Conservation (phyloP, 2,888 invertebrate species). For the Theodoxus fluviatilis region DNA sequence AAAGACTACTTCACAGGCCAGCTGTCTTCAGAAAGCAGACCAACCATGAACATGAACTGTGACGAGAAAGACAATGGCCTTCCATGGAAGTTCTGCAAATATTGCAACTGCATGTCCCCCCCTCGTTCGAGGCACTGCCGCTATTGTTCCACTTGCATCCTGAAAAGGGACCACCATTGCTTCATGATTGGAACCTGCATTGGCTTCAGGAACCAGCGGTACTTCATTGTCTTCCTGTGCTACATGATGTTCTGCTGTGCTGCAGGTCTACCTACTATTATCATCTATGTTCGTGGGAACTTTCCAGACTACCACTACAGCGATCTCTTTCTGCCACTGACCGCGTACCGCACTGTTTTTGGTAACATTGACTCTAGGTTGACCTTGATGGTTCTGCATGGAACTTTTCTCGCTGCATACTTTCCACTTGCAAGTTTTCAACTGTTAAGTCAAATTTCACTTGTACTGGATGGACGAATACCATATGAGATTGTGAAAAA, state of each 20-base stretch:
- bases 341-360: constrained; percentile 34
- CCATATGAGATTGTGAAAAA: constrained; percentile 42
- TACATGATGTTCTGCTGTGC: too few relatives aligned
- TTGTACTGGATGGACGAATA: constrained; percentile 40
- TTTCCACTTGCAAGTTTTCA: constrained; percentile 39
- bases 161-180: constrained; percentile 60
- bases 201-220: constrained; percentile 53
- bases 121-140: constrained; percentile 54
- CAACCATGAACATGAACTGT: constrained; percentile 19
- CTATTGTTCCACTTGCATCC: constrained; percentile 51
- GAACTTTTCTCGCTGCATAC: constrained; percentile 36
- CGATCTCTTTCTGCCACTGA: constrained; percentile 39
- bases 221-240: constrained; percentile 48
- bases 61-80: constrained; percentile 35
- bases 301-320: constrained; percentile 34
- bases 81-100: constrained; percentile 45
- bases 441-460: constrained; percentile 34
- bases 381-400: constrained; percentile 39
- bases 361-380: constrained; percentile 33
- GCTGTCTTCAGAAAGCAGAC: constrained; percentile 25
- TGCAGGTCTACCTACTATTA: too few relatives aligned
- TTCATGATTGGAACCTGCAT: constrained; percentile 54
- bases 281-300: constrained; percentile 36
- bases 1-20: constrained; percentile 32
- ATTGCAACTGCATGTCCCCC: constrained; percentile 44